Evolutionary conservation across 1,140 invertebrate species (phyloP).

Genomic region (Aphelinus atriplicis): DNA sequence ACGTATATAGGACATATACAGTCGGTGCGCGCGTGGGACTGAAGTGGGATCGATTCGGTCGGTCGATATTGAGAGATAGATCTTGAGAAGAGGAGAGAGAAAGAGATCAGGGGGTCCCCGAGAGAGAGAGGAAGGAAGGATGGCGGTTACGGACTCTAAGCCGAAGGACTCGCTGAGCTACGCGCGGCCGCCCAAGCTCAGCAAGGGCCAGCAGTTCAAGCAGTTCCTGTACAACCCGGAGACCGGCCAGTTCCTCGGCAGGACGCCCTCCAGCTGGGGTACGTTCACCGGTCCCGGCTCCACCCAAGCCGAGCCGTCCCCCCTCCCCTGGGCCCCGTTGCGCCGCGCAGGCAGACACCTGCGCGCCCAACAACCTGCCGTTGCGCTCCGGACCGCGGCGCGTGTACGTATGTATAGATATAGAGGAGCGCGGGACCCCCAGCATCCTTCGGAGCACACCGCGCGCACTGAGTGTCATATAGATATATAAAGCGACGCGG

Average conservation of each 20-base stretch:
- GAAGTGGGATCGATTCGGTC: too few relatives aligned
- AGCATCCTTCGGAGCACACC: too few relatives aligned
- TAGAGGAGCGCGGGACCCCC: too few relatives aligned
- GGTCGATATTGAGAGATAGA: too few relatives aligned
- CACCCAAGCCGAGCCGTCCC: too few relatives aligned
- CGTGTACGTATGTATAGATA: too few relatives aligned
- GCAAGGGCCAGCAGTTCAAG: constrained; percentile 52
- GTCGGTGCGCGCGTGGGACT: constrained; percentile 28
- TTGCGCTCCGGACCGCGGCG: too few relatives aligned
- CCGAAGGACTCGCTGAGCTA: constrained; percentile 50
- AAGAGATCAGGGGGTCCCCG: background rate
- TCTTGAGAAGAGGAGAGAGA: background rate
- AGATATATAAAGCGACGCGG: too few relatives aligned
- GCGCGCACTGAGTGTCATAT: too few relatives aligned
- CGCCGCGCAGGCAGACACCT: background rate
- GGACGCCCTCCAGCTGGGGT: constrained; percentile 81
- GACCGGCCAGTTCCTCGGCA: constrained; percentile 77
- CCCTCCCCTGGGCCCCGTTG: background rate
- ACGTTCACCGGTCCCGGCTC: constrained; percentile 55
- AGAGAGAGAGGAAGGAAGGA: constrained; percentile 36
- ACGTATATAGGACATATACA: constrained; percentile 35
- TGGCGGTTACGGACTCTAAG: constrained; percentile 54
- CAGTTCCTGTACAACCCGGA: constrained; percentile 77
- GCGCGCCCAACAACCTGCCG: background rate
- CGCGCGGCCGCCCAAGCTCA: constrained; percentile 57